These are phyloP conservation scores for Crotalus helleri DNA, from an alignment of 2,113 vertebrate genomes.

Conservation along the genomic window DNA sequence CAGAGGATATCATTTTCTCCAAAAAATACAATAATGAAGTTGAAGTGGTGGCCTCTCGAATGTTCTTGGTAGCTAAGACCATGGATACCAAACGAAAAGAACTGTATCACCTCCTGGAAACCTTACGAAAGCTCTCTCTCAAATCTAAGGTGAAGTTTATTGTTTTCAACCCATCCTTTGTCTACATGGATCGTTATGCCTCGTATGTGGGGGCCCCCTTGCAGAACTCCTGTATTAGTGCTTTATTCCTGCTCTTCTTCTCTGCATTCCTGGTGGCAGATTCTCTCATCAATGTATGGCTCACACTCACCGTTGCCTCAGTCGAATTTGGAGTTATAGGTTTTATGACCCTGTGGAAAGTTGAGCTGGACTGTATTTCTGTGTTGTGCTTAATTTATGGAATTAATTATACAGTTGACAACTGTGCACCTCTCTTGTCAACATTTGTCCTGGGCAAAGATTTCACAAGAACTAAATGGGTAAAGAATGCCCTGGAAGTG, in stretches of 20 bases:
- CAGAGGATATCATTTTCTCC: slow-evolving; percentile 96
- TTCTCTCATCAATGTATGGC: slow-evolving; percentile 93
- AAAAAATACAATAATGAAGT: slow-evolving; percentile 90
- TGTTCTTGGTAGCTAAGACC: slow-evolving; percentile 97
- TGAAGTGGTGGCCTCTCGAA: slow-evolving; percentile 92
- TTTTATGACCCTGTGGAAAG: slow-evolving; percentile 98
- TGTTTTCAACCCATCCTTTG: slow-evolving; percentile 97
- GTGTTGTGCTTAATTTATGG: slow-evolving; percentile 95
- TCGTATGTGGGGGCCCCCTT: slow-evolving; percentile 95
- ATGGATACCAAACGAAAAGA: slow-evolving; percentile 97
- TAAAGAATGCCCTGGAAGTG: slow-evolving; percentile 91
- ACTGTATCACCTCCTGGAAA: slow-evolving; percentile 95
- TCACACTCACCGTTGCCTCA: slow-evolving; percentile 90
- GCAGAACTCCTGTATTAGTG: slow-evolving; percentile 96
- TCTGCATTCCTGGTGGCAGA: slow-evolving; percentile 92
- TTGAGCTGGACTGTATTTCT: slow-evolving; percentile 96
- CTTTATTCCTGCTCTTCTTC: slow-evolving; percentile 95
- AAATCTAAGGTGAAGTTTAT: slow-evolving; percentile 98
- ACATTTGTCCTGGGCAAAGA: slow-evolving; percentile 94
- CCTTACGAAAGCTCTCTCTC: slow-evolving; percentile 90
- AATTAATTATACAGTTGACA: slow-evolving; percentile 94
- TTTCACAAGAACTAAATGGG: slow-evolving; percentile 96
- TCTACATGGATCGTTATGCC: slow-evolving; percentile 96
- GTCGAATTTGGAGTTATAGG: slow-evolving; percentile 97
- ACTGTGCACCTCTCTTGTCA: slow-evolving; percentile 92